These are phyloP conservation scores for Tringa solitaria DNA, from an alignment of 2,113 vertebrate species.

Conservation along the genomic window DNA sequence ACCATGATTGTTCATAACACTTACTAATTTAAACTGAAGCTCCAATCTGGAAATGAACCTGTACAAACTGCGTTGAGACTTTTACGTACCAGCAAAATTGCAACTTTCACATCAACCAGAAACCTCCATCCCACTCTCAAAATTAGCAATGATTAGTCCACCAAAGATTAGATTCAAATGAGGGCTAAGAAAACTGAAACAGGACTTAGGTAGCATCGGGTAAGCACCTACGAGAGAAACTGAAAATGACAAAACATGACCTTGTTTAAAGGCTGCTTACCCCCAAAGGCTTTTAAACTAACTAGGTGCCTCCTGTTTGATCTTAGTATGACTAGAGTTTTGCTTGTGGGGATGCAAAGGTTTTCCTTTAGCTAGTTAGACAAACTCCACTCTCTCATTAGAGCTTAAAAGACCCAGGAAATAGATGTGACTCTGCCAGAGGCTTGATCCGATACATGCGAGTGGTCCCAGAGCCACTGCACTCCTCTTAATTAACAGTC, in stretches of 20 bases:
- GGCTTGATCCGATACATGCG: accelerated
- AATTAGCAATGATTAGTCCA: neutral
- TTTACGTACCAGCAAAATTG: neutral
- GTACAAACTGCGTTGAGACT: neutral
- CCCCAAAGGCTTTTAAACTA: constrained; percentile 38
- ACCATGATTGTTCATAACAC: neutral
- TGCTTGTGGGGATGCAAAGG: constrained; percentile 9
- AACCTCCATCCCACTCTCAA: neutral
- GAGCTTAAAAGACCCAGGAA: constrained; percentile 15
- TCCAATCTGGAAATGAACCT: neutral
- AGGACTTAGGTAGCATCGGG: neutral
- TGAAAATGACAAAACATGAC: neutral
- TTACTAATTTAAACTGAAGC: neutral
- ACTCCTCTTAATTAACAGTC: neutral
- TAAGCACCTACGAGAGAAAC: neutral
- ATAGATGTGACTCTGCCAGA: neutral
- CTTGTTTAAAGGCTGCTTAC: neutral
- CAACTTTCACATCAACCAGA: neutral
- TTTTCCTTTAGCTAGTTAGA: neutral
- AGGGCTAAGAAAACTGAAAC: neutral
- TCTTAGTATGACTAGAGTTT: neutral
- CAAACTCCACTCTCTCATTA: constrained; percentile 22
- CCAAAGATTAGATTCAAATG: neutral
- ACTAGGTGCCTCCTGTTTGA: constrained; percentile 36
- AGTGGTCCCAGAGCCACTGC: neutral